These are phyloP conservation scores for Potamarius usumacintae DNA, from an alignment of 2,113 vertebrate genomes.

Conservation along the genomic window DNA sequence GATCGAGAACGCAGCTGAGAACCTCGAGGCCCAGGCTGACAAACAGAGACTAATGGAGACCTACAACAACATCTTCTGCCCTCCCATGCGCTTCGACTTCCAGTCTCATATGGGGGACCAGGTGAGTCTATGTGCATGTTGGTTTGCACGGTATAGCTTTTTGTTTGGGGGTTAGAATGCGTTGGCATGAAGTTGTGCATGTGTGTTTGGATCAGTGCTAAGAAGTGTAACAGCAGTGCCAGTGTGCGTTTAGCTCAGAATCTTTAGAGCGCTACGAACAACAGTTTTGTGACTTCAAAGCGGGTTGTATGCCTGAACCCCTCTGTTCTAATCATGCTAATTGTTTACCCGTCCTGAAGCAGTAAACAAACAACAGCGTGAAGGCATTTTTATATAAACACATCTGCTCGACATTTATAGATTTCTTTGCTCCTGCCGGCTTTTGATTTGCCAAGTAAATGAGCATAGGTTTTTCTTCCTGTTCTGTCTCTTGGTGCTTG, in stretches of 20 bases:
- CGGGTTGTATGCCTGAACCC: background rate
- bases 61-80: constrained; percentile 97
- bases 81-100: constrained; percentile 94
- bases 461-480: background rate
- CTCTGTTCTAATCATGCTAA: background rate
- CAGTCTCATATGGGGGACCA: constrained; percentile 98
- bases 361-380: constrained; percentile 22
- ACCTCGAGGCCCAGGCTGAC: constrained; percentile 90
- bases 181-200: background rate
- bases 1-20: constrained; percentile 90
- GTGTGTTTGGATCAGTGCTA: background rate
- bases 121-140: constrained; percentile 67
- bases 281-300: constrained; percentile 7
- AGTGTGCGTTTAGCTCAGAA: background rate
- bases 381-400: constrained; percentile 21
- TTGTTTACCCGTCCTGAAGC: constrained; percentile 11
- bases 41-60: constrained; percentile 98
- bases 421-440: background rate
- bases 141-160: background rate
- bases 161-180: background rate
- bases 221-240: background rate
- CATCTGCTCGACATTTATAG: constrained; percentile 11
- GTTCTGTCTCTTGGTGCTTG: background rate
- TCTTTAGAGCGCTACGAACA: background rate
- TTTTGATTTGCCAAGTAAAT: background rate